Conservation (phyloP, 1,140 invertebrate genomes). For the Periplaneta americana region DNA sequence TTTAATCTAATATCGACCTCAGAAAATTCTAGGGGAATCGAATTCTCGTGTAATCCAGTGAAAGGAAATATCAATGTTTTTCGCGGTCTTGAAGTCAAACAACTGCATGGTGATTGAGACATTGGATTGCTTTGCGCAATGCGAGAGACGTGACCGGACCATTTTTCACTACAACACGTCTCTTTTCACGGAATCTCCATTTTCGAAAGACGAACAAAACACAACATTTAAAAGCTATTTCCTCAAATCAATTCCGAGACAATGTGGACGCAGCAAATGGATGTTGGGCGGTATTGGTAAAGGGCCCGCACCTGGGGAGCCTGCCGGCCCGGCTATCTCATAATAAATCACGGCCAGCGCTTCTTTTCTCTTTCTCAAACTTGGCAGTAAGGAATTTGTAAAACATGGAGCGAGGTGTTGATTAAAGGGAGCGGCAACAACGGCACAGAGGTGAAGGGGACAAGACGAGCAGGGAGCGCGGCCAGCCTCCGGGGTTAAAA, state of each 20-base stretch:
- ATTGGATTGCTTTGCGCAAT: not conserved
- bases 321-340: not conserved
- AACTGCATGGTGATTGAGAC: not conserved
- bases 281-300: not conserved
- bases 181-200: not conserved
- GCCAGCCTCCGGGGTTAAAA: constrained; percentile 1
- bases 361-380: not conserved
- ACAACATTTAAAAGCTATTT: not conserved
- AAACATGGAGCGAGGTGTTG: constrained; percentile 6
- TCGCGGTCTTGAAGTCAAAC: no score
- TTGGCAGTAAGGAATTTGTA: not conserved
- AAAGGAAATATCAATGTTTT: no score
- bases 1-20: no score
- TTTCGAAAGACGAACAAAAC: not conserved
- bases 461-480: not conserved
- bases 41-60: no score
- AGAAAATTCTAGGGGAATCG: no score
- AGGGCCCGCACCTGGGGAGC: constrained; percentile 1
- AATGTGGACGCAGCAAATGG: not conserved
- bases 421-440: constrained; percentile 9
- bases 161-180: not conserved
- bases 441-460: not conserved
- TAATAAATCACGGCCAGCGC: constrained; percentile 4
- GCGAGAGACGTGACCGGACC: not conserved
- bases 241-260: not conserved